Conservation (phyloP, 2,888 invertebrate genomes). For the Bimastos eiseni region DNA sequence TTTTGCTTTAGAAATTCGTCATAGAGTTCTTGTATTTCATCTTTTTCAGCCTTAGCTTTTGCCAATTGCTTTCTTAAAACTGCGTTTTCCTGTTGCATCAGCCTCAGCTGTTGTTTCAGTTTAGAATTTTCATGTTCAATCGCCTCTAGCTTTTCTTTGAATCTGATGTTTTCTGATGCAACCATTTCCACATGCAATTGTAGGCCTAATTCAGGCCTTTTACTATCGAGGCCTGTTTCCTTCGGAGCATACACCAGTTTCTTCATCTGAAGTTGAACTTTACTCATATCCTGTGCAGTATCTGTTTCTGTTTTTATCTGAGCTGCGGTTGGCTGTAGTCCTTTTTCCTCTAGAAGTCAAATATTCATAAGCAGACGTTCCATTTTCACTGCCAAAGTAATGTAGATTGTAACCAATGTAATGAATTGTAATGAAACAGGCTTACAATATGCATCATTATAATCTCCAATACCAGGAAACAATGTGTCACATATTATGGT, state of each 20-base stretch:
- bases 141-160: not conserved
- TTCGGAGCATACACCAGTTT: not conserved
- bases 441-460: too few relatives aligned
- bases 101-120: not conserved
- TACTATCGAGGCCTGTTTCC: not conserved
- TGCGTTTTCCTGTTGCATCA: not conserved
- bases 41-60: not conserved
- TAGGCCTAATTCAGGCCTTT: not conserved
- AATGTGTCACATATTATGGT: too few relatives aligned
- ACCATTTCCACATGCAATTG: not conserved
- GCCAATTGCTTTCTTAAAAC: not conserved
- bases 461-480: too few relatives aligned
- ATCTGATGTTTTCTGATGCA: not conserved
- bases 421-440: too few relatives aligned
- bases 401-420: too few relatives aligned
- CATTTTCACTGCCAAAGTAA: too few relatives aligned
- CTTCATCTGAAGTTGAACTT: not conserved
- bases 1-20: not conserved
- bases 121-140: not conserved
- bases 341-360: not conserved
- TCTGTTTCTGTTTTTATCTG: not conserved
- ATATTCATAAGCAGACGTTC: not conserved
- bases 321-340: not conserved
- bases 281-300: not conserved
- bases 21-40: not conserved